Evolutionary conservation across 1,140 invertebrate species (phyloP), one percentile per base, ranked within the genome.

Genomic region (Drosophila triauraria): DNA sequence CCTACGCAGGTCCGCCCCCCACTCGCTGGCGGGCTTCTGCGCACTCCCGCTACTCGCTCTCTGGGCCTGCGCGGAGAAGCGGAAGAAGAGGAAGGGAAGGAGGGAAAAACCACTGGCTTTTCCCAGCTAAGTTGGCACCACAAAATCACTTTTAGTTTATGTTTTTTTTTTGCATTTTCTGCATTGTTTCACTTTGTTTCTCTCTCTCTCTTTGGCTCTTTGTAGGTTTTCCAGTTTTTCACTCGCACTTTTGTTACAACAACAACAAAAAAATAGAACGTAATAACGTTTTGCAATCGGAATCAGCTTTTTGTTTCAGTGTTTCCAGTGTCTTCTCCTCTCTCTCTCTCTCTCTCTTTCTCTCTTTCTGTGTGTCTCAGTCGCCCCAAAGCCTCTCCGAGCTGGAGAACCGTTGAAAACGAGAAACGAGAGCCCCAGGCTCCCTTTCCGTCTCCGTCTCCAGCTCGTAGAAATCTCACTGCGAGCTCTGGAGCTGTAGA

Each of bases 241-340:
- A 65, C 62, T 65, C 12, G 62, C 62, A 65, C 62, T 65, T 40
- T 63, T 40, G 53, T 56, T 56, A 54, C 32, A 56, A 54, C 57
- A 78, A 53, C 27, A 75, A 48, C 70, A 68, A 80, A 82, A 82
- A 82, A 78, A 80, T 40, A 54, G 12, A 46, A 46, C 44, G 44
- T 12, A 15, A 42, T 42, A 42, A 42, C 40, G 40, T 23, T 25
- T 40, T 40, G 53, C 53, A 15, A 56, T 56, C 35, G 46, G 27
- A 62, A 35, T 42, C 15, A 62, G 60, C 51, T n/a, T 62, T 70
- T 63, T 35, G 35, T 50, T 27, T 43, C 38, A 44, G 57, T 64
- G 62, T 62, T 30, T 27, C 40, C 40, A 20, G 15, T 47, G n/a
- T 50, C 40, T 65, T 5, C 1, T 12, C 8, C 32, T 12, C 17